Base-by-base conservation (phyloP, 1,140 invertebrate species). In the Apocrypta bakeri region DNA sequence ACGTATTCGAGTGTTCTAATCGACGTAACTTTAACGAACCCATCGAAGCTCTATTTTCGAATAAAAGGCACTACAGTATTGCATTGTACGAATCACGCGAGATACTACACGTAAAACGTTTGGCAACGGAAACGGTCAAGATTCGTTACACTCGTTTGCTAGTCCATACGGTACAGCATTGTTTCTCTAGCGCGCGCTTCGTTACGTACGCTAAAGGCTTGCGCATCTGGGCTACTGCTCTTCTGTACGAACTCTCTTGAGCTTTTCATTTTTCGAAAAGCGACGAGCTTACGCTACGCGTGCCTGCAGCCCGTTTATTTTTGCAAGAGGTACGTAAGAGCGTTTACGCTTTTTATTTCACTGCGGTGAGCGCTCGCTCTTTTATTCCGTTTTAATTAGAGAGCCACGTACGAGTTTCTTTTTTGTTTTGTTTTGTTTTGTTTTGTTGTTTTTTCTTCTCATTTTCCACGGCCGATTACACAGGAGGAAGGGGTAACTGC, bases 301-400 rank as follows among this genome's bases (percentile, higher is more conserved):
- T 21, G 48, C 48, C 14, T 48, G 21, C 4, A 31, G n/a, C 24
- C 17, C 17, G 48, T 61, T 79, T 79, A 79, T 37, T 61, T 79
- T 63, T 7, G 66, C 17, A 56, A 56, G 48, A n/a, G 48, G 40
- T n/a, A 56, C 14, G 48, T 56, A 56, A 61, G 48, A 61, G 29
- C 40, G 66, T 37, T 79, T 71, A 37, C 71, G 11, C 48, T 79
- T 79, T 72, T 81, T 66, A 66, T 81, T 73, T 24, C 0, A 17
- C 68, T 2, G 27, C 37, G 37, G 71, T 11, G 14, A 1, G 25
- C 48, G 29, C 72, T 17, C 0, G 71, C 40, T 75, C 9, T 81
- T 64, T 81, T 81, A 81, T 81, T 81, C 63, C 61, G 37, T 69
- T 82, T 77, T 76, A 82, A 82, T 82, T 76, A 82, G 31, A 82